phyloP scores from a whole-genome alignment of 2,888 invertebrate species.

The Serripes groenlandicus region DNA sequence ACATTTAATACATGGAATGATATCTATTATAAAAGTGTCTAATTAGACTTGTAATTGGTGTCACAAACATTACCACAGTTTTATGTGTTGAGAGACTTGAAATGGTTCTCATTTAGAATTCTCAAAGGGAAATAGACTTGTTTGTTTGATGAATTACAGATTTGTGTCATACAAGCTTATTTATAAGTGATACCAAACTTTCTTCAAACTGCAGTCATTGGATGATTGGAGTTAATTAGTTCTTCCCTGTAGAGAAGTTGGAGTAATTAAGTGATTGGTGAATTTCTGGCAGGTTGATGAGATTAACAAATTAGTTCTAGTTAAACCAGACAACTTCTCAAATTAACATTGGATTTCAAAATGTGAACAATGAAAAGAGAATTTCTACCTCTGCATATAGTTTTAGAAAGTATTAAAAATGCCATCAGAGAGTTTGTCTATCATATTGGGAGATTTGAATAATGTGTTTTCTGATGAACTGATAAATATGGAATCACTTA shows the following conservation, averaged over 20 bases:
- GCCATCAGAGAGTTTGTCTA: constrained; percentile 16
- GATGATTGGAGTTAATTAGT: constrained; percentile 7
- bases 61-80: constrained; percentile 1
- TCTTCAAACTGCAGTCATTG: constrained; percentile 3
- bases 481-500: constrained; percentile 7
- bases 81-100: background rate
- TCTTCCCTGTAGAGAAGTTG: constrained; percentile 5
- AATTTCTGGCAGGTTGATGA: constrained; percentile 13
- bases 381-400: background rate
- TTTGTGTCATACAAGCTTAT: constrained; percentile 14
- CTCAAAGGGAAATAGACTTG: background rate
- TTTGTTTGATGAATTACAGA: constrained; percentile 11
- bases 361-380: constrained; percentile 5
- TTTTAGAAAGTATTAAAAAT: background rate
- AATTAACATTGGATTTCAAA: background rate
- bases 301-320: background rate
- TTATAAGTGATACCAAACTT: constrained; percentile 15
- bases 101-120: background rate
- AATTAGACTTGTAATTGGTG: constrained; percentile 11
- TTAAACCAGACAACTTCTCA: background rate
- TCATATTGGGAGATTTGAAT: constrained; percentile 8
- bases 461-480: constrained; percentile 2
- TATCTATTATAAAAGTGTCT: constrained; percentile 1
- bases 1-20: background rate
- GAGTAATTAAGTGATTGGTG: constrained; percentile 18